Conservation (phyloP, 1,140 invertebrate genomes). For the Drosophila sp. region DNA sequence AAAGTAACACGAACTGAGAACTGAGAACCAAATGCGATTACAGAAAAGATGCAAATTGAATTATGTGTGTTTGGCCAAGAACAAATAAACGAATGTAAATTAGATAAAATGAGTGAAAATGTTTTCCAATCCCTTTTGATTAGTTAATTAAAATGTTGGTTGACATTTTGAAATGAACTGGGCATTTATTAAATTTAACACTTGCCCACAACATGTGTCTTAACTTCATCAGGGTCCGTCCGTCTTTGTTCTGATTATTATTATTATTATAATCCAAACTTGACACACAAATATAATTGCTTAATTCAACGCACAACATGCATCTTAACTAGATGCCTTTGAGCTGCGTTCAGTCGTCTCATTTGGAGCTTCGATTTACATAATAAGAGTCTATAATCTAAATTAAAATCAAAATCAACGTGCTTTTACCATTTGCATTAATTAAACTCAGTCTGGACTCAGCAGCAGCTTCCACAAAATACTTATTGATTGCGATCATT, state of each 20-base stretch:
- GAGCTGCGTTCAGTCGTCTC: slow-evolving; percentile 39
- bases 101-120: slow-evolving; percentile 23
- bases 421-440: slow-evolving; percentile 71
- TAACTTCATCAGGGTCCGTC: neutral
- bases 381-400: slow-evolving; percentile 74
- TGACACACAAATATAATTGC: slow-evolving; percentile 72
- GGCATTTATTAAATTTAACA: slow-evolving; percentile 70
- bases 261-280: slow-evolving; percentile 17
- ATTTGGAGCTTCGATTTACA: slow-evolving; percentile 62
- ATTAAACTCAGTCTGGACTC: slow-evolving; percentile 54
- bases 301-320: slow-evolving; percentile 53
- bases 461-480: slow-evolving; percentile 35
- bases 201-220: slow-evolving; percentile 41
- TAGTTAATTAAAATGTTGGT: slow-evolving; percentile 77
- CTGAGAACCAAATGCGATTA: slow-evolving; percentile 61
- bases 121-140: slow-evolving; percentile 49
- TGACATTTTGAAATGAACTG: slow-evolving; percentile 66
- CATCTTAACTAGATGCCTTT: neutral
- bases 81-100: slow-evolving; percentile 40
- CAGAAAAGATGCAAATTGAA: slow-evolving; percentile 69
- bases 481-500: slow-evolving; percentile 70
- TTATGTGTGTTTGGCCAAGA: slow-evolving; percentile 52
- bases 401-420: slow-evolving; percentile 73
- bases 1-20: slow-evolving; percentile 8
- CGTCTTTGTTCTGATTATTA: slow-evolving; percentile 29